Evolutionary conservation across 2,113 vertebrate genomes (phyloP).

Genomic region (Gavialis gangeticus): DNA sequence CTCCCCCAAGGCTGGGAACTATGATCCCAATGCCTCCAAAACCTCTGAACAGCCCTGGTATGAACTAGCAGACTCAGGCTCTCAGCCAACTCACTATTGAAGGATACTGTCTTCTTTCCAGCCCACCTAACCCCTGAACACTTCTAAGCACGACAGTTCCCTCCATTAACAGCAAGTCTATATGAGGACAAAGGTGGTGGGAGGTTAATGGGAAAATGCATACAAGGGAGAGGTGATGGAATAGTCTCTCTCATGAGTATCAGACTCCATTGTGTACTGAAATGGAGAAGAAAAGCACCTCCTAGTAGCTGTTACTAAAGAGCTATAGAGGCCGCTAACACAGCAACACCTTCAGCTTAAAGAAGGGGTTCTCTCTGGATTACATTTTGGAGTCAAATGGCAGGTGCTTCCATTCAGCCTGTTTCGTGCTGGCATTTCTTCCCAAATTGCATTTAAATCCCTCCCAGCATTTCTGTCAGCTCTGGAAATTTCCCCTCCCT

Average conservation of each 20-base stretch:
- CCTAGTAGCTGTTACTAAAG: neutral
- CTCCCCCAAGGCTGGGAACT: neutral
- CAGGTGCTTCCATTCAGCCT: neutral
- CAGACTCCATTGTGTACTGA: neutral
- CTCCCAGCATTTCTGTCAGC: slow-evolving; percentile 67
- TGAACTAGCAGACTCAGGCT: neutral
- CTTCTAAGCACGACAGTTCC: neutral
- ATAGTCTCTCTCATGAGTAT: neutral
- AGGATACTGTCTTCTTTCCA: neutral
- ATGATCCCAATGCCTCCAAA: neutral
- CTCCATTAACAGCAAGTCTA: neutral
- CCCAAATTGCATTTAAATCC: slow-evolving; percentile 13
- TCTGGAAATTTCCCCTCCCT: slow-evolving; percentile 63
- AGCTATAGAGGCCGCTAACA: neutral
- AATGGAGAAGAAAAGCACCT: fast-evolving
- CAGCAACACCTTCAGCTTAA: neutral
- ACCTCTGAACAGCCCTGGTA: neutral
- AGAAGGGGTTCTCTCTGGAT: neutral
- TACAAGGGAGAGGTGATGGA: neutral
- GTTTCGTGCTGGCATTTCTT: neutral
- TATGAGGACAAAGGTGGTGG: neutral
- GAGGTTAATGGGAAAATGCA: neutral
- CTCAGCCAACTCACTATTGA: neutral
- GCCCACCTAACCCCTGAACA: neutral
- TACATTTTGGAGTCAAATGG: neutral